These are phyloP conservation scores for Idaea biselata DNA, from an alignment of 2,888 invertebrate genomes.

Conservation along the genomic window DNA sequence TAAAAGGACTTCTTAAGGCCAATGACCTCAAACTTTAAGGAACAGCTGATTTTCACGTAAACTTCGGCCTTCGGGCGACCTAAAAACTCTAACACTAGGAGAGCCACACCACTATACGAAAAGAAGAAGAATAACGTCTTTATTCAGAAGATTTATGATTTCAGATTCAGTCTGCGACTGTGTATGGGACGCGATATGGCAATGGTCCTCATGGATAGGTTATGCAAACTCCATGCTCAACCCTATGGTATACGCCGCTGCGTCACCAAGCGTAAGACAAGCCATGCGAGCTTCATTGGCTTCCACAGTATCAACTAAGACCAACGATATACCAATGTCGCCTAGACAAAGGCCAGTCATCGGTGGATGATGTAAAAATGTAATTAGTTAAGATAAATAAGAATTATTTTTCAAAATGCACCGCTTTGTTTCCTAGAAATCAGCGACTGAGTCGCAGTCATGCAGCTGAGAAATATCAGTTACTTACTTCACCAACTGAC, in stretches of 20 bases:
- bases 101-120: too few species aligned
- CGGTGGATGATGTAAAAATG: neutral
- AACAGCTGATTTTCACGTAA: too few species aligned
- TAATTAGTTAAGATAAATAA: constrained; percentile 22
- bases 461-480: too few species aligned
- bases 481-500: too few species aligned
- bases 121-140: too few species aligned
- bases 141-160: constrained; percentile 5
- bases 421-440: too few species aligned
- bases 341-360: constrained; percentile 16
- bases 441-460: too few species aligned
- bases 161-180: constrained; percentile 75
- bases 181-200: constrained; percentile 77
- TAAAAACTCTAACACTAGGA: too few species aligned
- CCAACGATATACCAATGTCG: constrained; percentile 41
- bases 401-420: neutral
- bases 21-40: too few species aligned
- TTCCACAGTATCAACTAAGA: constrained; percentile 33
- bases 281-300: constrained; percentile 51
- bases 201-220: constrained; percentile 85
- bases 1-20: too few species aligned
- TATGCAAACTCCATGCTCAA: constrained; percentile 85
- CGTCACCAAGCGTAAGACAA: constrained; percentile 58
- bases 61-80: too few species aligned
- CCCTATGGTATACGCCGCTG: constrained; percentile 84